Conservation (phyloP, 1,140 invertebrate genomes). For the Bradysia coprophila region DNA sequence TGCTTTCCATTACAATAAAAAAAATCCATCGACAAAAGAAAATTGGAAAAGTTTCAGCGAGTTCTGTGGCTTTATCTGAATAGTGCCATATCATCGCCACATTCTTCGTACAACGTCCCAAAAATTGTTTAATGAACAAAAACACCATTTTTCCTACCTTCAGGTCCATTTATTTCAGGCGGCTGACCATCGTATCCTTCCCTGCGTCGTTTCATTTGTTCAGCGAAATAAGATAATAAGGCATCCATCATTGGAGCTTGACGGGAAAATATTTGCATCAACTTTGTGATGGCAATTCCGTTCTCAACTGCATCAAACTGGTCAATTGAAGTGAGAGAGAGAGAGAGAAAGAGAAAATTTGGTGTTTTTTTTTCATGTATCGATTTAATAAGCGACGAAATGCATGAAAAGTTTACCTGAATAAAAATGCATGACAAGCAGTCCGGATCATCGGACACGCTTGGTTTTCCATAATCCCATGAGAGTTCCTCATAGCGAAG, state of each 20-base stretch:
- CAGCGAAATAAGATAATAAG: conserved; percentile 69
- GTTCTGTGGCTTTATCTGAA: too few species aligned
- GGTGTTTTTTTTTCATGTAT: too few species aligned
- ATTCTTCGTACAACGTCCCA: too few species aligned
- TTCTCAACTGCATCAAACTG: conserved; percentile 71
- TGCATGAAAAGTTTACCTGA: conserved; percentile 24
- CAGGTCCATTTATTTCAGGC: conserved; percentile 26
- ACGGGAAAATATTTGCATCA: conserved; percentile 65
- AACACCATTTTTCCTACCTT: conserved; percentile 12
- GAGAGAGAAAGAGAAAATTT: too few species aligned
- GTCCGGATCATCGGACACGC: conserved; percentile 64
- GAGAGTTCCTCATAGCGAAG: conserved; percentile 73
- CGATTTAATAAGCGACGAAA: neutral
- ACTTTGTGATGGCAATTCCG: conserved; percentile 62
- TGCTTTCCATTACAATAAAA: too few species aligned
- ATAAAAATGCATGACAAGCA: conserved; percentile 78
- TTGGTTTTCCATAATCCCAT: conserved; percentile 77
- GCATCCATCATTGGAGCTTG: conserved; percentile 86
- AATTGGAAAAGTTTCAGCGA: too few species aligned
- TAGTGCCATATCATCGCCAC: too few species aligned
- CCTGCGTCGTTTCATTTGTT: conserved; percentile 16
- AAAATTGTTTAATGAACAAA: too few species aligned
- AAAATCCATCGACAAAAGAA: too few species aligned
- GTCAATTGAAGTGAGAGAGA: too few species aligned
- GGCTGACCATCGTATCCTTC: conserved; percentile 21